These are phyloP conservation scores for Dexiosoma caninum DNA, from an alignment of 2,888 invertebrate species.

Conservation along the genomic window DNA sequence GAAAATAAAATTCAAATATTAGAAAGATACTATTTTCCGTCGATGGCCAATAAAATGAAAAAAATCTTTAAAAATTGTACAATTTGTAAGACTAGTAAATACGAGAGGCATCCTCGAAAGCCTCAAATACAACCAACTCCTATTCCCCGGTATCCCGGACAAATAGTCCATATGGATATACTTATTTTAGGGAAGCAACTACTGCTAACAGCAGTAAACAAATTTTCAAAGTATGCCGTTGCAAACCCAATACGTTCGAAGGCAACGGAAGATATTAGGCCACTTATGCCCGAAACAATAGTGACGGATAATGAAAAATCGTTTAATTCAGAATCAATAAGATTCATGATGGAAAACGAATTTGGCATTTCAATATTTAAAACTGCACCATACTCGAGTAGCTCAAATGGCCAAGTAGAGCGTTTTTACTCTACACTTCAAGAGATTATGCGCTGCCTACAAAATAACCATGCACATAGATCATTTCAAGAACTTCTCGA, in stretches of 20 bases:
- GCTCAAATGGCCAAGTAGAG: constrained; percentile 9
- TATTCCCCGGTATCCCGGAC: background rate
- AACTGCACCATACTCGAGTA: constrained; percentile 53
- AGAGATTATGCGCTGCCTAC: constrained; percentile 8
- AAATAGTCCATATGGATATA: background rate
- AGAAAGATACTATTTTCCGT: background rate
- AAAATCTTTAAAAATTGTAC: background rate
- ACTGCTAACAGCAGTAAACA: background rate
- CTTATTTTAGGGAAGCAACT: background rate
- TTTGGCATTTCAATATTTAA: background rate
- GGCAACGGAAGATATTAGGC: constrained; percentile 24
- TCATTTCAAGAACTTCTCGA: constrained; percentile 18
- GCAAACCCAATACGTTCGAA: constrained; percentile 21
- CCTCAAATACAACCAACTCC: background rate
- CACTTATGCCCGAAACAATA: constrained; percentile 33
- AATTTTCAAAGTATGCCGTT: background rate
- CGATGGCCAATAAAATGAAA: background rate
- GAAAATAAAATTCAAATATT: constrained; percentile 9
- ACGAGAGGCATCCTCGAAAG: background rate
- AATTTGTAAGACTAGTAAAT: background rate
- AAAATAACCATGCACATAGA: background rate
- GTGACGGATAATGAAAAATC: constrained; percentile 52
- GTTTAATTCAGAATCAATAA: constrained; percentile 42
- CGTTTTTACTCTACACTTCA: constrained; percentile 1
- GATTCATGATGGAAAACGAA: constrained; percentile 47